Conservation (phyloP, 2,888 invertebrate species). For the Eupithecia exiguata region DNA sequence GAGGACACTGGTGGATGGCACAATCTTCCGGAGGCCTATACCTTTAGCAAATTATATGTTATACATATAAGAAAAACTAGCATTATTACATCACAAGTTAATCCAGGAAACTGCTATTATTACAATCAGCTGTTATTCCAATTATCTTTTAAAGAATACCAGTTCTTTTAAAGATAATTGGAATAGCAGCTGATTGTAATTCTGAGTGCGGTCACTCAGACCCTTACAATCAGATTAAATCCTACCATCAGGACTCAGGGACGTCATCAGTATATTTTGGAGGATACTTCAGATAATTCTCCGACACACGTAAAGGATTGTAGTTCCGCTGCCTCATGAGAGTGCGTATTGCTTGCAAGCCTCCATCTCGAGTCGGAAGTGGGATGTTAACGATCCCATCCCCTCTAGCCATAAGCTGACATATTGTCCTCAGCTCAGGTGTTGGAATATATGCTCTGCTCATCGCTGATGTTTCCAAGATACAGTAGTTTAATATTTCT, state of each 20-base stretch:
- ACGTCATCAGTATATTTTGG: conserved; percentile 3
- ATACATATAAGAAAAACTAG: too few species aligned
- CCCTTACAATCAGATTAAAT: neutral
- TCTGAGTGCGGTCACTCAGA: too few species aligned
- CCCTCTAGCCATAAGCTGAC: conserved; percentile 43
- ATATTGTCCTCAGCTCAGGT: conserved; percentile 49
- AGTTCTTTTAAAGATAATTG: too few species aligned
- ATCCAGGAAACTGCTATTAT: neutral
- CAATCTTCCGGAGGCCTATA: too few species aligned
- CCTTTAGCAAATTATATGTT: too few species aligned
- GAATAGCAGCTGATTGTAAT: too few species aligned
- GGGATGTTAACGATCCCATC: conserved; percentile 29
- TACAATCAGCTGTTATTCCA: neutral
- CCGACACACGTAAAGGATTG: conserved; percentile 67
- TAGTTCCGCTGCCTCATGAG: conserved; percentile 60
- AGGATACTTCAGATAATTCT: conserved; percentile 35
- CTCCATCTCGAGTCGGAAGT: conserved; percentile 54
- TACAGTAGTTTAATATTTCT: conserved; percentile 61
- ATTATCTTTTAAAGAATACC: neutral
- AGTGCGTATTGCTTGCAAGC: conserved; percentile 56
- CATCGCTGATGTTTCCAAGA: conserved; percentile 66
- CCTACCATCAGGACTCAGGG: neutral
- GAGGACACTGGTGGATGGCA: too few species aligned
- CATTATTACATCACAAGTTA: too few species aligned
- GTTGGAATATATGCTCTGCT: conserved; percentile 63